These are phyloP conservation scores for Apantesis nais DNA, from an alignment of 2,888 invertebrate species.

Conservation along the genomic window DNA sequence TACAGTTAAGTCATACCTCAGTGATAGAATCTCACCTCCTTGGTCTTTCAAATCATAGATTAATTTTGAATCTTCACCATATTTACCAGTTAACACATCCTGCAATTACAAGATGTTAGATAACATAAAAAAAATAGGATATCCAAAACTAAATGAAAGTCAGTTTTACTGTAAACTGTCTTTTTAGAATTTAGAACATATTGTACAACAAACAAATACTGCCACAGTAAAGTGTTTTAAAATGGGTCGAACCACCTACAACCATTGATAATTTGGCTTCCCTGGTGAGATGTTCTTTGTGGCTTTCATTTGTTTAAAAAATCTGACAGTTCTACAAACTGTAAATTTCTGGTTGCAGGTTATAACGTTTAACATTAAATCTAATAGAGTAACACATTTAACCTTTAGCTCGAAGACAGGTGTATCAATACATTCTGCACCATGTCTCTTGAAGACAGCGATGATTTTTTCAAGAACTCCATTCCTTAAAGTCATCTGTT, in stretches of 20 bases:
- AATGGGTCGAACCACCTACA: neutral
- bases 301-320: neutral
- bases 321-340: neutral
- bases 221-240: neutral
- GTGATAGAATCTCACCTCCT: conserved; percentile 97
- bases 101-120: conserved; percentile 63
- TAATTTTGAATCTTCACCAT: conserved; percentile 99
- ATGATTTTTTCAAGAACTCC: conserved; percentile 94
- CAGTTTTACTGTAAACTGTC: neutral
- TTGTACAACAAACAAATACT: neutral
- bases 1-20: conserved; percentile 99
- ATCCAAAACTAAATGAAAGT: neutral
- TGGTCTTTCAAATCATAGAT: conserved; percentile 99
- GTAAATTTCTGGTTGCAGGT: neutral
- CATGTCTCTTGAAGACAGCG: conserved; percentile 96
- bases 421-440: conserved; percentile 99
- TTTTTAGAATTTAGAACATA: neutral
- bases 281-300: neutral
- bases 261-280: neutral
- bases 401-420: conserved; percentile 99
- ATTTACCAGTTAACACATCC: conserved; percentile 99
- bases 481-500: conserved; percentile 97
- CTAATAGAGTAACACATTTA: conserved; percentile 28
- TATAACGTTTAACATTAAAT: neutral
- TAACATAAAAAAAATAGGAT: neutral